Conservation (phyloP, 1,140 invertebrate species). For the Triops cancriformis region DNA sequence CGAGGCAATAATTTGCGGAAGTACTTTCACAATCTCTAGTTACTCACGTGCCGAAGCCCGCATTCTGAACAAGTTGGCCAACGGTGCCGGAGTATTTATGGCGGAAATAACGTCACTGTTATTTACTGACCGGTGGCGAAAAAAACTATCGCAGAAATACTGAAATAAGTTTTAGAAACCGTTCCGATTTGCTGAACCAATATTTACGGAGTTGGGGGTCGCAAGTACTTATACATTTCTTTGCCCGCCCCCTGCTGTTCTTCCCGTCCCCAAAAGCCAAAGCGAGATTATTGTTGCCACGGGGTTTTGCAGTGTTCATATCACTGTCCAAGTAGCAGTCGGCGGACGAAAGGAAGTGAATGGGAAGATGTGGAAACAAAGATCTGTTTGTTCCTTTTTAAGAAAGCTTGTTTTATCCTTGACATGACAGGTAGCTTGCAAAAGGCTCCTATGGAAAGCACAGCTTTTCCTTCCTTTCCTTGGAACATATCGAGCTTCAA, state of each 20-base stretch:
- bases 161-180: neutral
- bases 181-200: neutral
- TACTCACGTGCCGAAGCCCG: no score
- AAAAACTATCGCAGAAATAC: neutral
- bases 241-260: no score
- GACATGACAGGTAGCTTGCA: neutral
- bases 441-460: neutral
- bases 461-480: neutral
- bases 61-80: neutral
- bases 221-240: neutral
- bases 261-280: no score
- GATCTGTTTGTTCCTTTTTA: neutral
- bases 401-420: constrained; percentile 1
- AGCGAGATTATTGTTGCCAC: neutral
- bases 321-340: neutral
- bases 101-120: neutral
- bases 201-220: neutral
- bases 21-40: no score
- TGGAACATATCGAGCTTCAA: neutral
- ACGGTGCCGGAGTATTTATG: neutral
- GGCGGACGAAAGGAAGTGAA: neutral
- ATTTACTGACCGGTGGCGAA: neutral
- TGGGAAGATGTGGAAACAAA: neutral
- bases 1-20: no score
- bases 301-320: neutral